Evolutionary conservation across 2,888 invertebrate genomes (phyloP).

Genomic region (Loripinus fragilis): DNA sequence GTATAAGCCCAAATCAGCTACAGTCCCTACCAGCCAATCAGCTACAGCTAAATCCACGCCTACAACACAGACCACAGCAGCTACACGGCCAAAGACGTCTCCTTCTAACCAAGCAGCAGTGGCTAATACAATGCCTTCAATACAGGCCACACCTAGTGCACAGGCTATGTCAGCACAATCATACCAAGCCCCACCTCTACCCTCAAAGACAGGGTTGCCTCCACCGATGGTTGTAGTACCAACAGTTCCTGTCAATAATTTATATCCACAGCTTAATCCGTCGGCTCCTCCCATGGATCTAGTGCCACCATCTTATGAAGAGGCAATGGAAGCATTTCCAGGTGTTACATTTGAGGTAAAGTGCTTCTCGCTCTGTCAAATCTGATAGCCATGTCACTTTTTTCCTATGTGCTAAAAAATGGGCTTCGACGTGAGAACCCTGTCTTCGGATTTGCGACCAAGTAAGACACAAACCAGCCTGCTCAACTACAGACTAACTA

Average conservation of each 20-base stretch:
- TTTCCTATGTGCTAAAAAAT: no score
- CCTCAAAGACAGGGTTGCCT: neutral
- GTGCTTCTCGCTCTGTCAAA: no score
- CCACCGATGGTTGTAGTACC: neutral
- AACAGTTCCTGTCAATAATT: neutral
- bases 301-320: constrained; percentile 35
- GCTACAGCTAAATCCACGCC: neutral
- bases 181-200: neutral
- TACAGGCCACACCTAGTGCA: no score
- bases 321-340: constrained; percentile 22
- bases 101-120: no score
- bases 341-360: neutral
- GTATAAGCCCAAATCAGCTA: neutral
- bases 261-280: neutral
- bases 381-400: no score
- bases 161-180: no score
- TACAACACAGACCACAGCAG: neutral
- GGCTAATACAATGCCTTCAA: no score
- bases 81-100: no score
- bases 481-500: no score
- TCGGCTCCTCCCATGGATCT: constrained; percentile 23
- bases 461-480: no score
- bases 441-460: no score
- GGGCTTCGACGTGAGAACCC: no score
- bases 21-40: neutral